phyloP scores from a whole-genome alignment of 2,797 vertebrate species.

The Siniperca scherzeri region DNA sequence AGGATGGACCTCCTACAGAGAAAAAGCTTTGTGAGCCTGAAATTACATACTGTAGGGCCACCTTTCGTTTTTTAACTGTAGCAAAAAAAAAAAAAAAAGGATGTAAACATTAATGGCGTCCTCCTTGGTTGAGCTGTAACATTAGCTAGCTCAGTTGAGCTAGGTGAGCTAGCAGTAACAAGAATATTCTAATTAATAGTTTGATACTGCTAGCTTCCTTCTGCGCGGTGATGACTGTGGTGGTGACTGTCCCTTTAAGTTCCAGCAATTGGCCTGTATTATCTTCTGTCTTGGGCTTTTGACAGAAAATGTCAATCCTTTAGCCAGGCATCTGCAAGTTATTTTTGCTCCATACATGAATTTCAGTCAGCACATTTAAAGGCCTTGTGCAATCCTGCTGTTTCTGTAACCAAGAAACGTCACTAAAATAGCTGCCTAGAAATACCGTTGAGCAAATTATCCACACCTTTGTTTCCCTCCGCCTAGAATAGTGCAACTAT shows the following conservation, averaged over 20 bases:
- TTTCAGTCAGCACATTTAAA: conserved; percentile 35
- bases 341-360: conserved; percentile 38
- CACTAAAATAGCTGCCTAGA: conserved; percentile 56
- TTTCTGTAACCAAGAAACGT: conserved; percentile 27
- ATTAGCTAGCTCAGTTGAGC: too few species aligned
- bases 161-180: too few species aligned
- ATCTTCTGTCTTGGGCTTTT: conserved; percentile 22
- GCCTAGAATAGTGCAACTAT: conserved; percentile 55
- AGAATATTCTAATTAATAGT: too few species aligned
- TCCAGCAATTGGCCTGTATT: conserved; percentile 14
- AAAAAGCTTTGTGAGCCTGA: conserved; percentile 4
- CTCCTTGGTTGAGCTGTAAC: too few species aligned
- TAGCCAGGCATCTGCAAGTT: conserved; percentile 10
- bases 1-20: conserved; percentile 9
- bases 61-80: conserved; percentile 6
- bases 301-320: conserved; percentile 24
- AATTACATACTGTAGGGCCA: conserved; percentile 15
- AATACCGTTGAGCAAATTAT: conserved; percentile 54
- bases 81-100: too few species aligned
- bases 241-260: background rate
- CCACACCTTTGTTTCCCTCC: conserved; percentile 22
- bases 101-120: too few species aligned
- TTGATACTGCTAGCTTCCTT: too few species aligned
- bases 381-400: conserved; percentile 28
- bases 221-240: too few species aligned